Percentiles rank a stretch among this genome's conserved stretches.
Evolutionary conservation across 64 coral and sea anemone species (phyloP).

Genomic region (Exaiptasia diaphana): DNA sequence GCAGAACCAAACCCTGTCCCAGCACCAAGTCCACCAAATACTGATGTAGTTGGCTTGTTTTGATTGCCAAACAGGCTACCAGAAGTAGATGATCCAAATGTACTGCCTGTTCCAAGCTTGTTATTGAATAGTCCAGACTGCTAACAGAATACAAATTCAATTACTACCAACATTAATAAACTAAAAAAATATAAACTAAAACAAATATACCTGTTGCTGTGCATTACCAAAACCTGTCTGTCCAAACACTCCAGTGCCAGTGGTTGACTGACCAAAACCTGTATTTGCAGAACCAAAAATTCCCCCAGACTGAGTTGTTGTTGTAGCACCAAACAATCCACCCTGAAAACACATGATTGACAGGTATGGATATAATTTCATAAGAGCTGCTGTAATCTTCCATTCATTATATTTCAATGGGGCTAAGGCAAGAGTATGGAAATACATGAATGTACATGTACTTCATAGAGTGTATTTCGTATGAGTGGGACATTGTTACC

Average conservation of each 20-base stretch:
- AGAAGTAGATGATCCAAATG: slow-evolving; percentile 30
- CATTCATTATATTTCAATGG: no score
- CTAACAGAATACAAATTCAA: background rate
- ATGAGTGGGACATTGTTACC: no score
- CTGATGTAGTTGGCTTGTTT: slow-evolving; percentile 49
- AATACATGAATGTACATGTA: no score
- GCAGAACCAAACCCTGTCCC: slow-evolving; percentile 50
- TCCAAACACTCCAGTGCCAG: slow-evolving; percentile 63
- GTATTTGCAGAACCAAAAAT: slow-evolving; percentile 69
- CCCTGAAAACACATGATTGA: slow-evolving; percentile 9
- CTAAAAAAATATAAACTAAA: background rate
- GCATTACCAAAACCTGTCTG: slow-evolving; percentile 76
- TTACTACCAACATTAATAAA: background rate
- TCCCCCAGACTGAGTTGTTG: slow-evolving; percentile 56
- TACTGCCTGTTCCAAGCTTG: background rate
- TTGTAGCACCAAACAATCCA: slow-evolving; percentile 84
- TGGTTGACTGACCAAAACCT: slow-evolving; percentile 62
- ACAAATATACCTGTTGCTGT: slow-evolving; percentile 59
- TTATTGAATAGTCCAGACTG: slow-evolving; percentile 6
- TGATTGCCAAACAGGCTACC: slow-evolving; percentile 64
- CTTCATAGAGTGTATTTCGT: no score
- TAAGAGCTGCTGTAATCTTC: no score
- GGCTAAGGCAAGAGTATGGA: no score
- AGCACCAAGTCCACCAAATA: slow-evolving; percentile 68
- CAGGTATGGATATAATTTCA: no score